Evolutionary conservation across 1,140 invertebrate species (phyloP), one percentile per base, ranked within the genome.

Genomic region (Sitobion miscanthi): DNA sequence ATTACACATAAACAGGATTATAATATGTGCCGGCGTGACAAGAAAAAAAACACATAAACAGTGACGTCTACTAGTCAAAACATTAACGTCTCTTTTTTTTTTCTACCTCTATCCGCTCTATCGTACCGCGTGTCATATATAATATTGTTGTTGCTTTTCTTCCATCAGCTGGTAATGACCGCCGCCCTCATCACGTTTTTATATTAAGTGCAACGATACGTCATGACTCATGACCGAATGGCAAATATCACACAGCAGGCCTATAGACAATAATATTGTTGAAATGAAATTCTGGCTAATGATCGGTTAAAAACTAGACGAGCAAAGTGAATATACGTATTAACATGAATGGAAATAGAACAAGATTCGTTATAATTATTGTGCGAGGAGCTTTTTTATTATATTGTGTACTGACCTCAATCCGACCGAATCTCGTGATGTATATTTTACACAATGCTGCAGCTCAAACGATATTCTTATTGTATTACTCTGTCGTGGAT

Each of bases 1-100:
- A 93, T 93, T 93, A 93, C 91, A 93, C 47, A 83, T 52, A 92
- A 92, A 93, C 82, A 86, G 82, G 47, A 93, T 85, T 93, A 86
- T 93, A 77, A 77, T 77, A 54, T 42, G 82, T 54, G 91, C 25
- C 77, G 47, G 91, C 91, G 82, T 93, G 77, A 85, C 91, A 93
- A 49, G 77, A 86, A 86, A 54, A 92, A 91, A 77, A 93, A 93
- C 42, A 85, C 11, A 93, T 86, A 93, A 86, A 86, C 91, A 86
- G 82, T 69, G 91, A 93, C 25, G 91, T 93, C 91, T 20, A 38
- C 91, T 57, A 38, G 91, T 93, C 69, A 54, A 93, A 93, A 93
- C 91, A 93, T 93, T 93, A 93, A 85, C 91, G 91, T 54, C 47
- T 93, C 49, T 93, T 52, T 85, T 57, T 57, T 49, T 54, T 69